Conservation (phyloP, 2,113 vertebrate genomes). For the Eonycteris spelaea region DNA sequence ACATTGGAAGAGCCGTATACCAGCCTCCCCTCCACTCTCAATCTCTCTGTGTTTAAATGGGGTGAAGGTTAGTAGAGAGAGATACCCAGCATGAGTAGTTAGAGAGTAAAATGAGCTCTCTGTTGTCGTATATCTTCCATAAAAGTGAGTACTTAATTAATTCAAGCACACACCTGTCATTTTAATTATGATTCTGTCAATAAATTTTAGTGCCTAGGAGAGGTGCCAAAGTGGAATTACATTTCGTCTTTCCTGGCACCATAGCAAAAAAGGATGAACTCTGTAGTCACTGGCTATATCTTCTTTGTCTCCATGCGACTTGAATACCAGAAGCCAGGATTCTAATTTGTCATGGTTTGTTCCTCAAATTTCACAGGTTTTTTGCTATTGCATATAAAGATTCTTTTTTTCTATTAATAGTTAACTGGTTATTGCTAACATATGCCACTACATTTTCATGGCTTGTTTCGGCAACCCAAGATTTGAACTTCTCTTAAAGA, state of each 20-base stretch:
- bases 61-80: background rate
- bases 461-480: background rate
- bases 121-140: slow-evolving; percentile 30
- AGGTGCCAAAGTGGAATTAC: background rate
- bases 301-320: background rate
- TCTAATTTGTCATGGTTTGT: background rate
- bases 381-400: background rate
- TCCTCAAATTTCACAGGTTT: background rate
- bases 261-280: background rate
- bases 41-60: background rate
- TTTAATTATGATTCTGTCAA: slow-evolving; percentile 48
- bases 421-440: background rate
- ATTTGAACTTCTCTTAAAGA: background rate
- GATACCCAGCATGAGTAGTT: background rate
- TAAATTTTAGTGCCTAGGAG: slow-evolving; percentile 1
- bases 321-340: background rate
- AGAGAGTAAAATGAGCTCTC: slow-evolving; percentile 8
- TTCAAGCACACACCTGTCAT: slow-evolving; percentile 54
- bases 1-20: background rate
- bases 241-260: background rate
- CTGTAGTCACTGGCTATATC: background rate
- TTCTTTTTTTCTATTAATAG: background rate
- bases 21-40: background rate
- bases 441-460: background rate
- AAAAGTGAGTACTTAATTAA: slow-evolving; percentile 45